Conservation (phyloP, 2,113 vertebrate genomes). For the Bucco capensis region DNA sequence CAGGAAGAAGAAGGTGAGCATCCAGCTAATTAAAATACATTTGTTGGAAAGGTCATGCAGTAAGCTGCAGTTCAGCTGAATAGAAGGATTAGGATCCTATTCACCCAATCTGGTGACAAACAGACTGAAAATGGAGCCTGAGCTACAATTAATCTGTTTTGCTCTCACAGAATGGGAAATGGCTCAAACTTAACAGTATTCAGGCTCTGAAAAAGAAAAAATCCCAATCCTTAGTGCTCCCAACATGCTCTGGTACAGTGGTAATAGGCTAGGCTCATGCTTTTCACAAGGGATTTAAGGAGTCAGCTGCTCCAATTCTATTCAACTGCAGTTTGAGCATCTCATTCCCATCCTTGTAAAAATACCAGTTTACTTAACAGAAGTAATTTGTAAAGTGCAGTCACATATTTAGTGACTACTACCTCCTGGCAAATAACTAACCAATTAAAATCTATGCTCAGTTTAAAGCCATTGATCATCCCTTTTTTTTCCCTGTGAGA, state of each 20-base stretch:
- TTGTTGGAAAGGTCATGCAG: slow-evolving; percentile 72
- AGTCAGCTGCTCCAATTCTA: slow-evolving; percentile 5
- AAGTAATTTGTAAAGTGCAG: not conserved
- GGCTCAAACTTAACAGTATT: not conserved
- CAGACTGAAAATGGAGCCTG: slow-evolving; percentile 8
- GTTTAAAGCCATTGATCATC: not conserved
- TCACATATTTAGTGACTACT: not conserved
- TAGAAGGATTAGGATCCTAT: slow-evolving; percentile 71
- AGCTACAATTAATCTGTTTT: slow-evolving; percentile 52
- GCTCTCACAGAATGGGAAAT: slow-evolving; percentile 23
- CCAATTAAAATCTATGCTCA: slow-evolving; percentile 33
- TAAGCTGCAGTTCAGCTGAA: slow-evolving; percentile 66
- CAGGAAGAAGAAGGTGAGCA: slow-evolving; percentile 55
- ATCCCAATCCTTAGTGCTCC: not conserved
- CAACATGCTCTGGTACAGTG: not conserved
- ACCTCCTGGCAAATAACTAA: slow-evolving; percentile 18
- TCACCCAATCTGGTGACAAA: slow-evolving; percentile 53
- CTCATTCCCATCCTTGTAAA: not conserved
- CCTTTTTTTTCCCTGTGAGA: slow-evolving; percentile 23
- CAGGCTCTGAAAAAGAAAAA: not conserved
- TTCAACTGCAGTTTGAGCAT: not conserved
- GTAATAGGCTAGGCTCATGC: not conserved
- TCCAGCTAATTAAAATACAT: slow-evolving; percentile 67
- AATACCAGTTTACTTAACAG: slow-evolving; percentile 1
- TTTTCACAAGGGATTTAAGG: slow-evolving; percentile 17